These are phyloP conservation scores for Tokudaia tokunoshimensis DNA, from an alignment of 2,797 vertebrate genomes.

Conservation along the genomic window DNA sequence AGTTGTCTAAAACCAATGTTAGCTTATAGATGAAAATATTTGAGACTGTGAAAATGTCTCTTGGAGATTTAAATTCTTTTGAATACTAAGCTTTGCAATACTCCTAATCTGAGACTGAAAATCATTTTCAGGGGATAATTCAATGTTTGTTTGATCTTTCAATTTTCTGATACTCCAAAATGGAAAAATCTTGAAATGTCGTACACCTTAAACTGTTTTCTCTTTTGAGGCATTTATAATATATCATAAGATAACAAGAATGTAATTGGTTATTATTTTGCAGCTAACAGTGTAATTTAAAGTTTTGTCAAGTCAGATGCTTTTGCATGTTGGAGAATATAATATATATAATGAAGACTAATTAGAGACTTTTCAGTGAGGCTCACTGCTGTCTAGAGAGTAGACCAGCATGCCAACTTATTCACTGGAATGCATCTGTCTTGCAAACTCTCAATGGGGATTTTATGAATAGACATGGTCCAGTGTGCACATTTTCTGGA, in stretches of 20 bases:
- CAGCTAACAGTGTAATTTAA: not conserved
- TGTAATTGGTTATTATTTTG: not conserved
- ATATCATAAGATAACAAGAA: not conserved
- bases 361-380: not conserved
- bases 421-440: not conserved
- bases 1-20: not conserved
- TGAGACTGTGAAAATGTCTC: not conserved
- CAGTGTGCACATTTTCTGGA: not conserved
- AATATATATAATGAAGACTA: not conserved
- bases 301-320: not conserved
- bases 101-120: not conserved
- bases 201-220: not conserved
- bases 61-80: not conserved
- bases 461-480: not conserved
- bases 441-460: not conserved
- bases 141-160: not conserved
- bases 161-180: not conserved
- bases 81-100: not conserved
- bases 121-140: not conserved
- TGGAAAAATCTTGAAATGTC: not conserved
- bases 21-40: not conserved
- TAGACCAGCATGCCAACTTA: not conserved
- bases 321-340: not conserved
- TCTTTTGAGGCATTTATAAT: not conserved
- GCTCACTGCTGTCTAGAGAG: not conserved